Evolutionary conservation across 2,113 vertebrate species (phyloP).

Genomic region (Trochalopteron elliotii): DNA sequence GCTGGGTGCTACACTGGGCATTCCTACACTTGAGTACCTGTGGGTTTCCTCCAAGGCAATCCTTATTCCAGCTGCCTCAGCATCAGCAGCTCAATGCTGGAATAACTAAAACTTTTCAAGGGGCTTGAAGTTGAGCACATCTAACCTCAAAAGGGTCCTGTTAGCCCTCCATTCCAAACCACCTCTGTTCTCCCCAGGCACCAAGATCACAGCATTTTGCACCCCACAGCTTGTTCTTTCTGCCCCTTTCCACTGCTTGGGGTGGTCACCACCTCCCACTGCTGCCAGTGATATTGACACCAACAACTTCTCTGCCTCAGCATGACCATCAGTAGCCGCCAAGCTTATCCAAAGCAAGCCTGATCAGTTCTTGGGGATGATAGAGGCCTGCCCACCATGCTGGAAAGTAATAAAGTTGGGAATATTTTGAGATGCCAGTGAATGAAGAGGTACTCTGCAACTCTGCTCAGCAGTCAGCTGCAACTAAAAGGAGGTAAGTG

Average conservation of each 20-base stretch:
- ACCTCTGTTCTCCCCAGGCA: not conserved
- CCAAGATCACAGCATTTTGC: not conserved
- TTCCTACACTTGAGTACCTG: not conserved
- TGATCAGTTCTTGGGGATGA: not conserved
- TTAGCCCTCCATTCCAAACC: not conserved
- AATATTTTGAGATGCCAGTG: not conserved
- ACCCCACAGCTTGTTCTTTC: not conserved
- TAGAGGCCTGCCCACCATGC: not conserved
- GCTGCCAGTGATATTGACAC: not conserved
- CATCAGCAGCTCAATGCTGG: not conserved
- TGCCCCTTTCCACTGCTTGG: not conserved
- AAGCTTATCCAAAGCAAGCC: not conserved
- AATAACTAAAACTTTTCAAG: not conserved
- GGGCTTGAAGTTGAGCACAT: not conserved
- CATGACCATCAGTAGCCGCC: not conserved
- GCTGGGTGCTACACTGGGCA: accelerated
- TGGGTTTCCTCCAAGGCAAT: not conserved
- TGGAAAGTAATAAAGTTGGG: not conserved
- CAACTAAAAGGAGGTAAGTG: not conserved
- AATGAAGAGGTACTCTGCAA: not conserved
- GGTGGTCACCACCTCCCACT: not conserved
- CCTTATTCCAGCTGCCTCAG: not conserved
- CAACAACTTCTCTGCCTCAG: not conserved
- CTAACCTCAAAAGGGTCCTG: not conserved
- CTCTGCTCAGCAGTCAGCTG: not conserved